Evolutionary conservation across 1,140 invertebrate species (phyloP), one percentile per base, ranked within the genome.

Genomic region (Drosophila parabipectinata): DNA sequence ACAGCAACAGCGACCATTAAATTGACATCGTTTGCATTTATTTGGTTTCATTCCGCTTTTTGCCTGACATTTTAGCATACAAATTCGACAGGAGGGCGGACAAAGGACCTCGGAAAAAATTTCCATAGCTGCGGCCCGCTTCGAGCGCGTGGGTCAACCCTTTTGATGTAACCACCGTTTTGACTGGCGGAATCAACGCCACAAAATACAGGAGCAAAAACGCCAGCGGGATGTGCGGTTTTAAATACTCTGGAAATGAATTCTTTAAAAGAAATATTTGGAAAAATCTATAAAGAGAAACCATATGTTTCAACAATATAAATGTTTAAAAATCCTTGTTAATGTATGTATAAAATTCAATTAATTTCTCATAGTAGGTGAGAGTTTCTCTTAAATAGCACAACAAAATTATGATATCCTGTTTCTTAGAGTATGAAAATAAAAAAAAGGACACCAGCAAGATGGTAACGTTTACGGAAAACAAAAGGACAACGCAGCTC

Each of bases 11-110:
- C 80, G 71, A 58, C 68, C 78, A 88, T 88, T 88, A 88, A 88
- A 88, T 88, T 88, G 83, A 81, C 84, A 73, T 85, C 82, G 80
- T 85, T 84, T 84, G 82, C 77, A 67, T 84, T 87, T 84, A 88
- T 87, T 87, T 88, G 67, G 74, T 89, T 89, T 79, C 76, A 88
- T 63, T 79, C 64, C 28, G 52, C 45, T 64, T 74, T 72, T 60
- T 74, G 59, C 72, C 77, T 78, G 79, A 85, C 82, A 85, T 87
- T 88, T 88, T 88, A 75, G 79, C 79, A 88, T 88, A 89, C 78
- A 88, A 83, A 88, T 88, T 88, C 79, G 83, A 88, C 84, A 88
- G 83, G 59, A 75, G 57, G 67, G 45, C 32, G 71, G 52, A 50
- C 18, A 41, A 10, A 52, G 59, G 63, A 48, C 30, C 51, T n/a